Conservation (phyloP, 2,888 invertebrate genomes). For the Rapana venosa region DNA sequence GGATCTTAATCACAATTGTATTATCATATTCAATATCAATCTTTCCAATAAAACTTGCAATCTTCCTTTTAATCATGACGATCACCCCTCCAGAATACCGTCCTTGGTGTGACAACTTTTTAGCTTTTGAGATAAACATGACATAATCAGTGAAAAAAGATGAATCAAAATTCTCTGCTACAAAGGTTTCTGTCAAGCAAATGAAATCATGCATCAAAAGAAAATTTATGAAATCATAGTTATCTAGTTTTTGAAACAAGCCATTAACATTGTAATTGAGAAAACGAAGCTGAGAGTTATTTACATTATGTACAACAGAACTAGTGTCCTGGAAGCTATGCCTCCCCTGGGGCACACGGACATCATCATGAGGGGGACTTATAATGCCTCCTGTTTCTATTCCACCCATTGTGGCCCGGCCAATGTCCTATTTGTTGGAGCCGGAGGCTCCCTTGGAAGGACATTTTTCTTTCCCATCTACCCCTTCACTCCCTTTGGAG, state of each 20-base stretch:
- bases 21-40: background rate
- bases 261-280: background rate
- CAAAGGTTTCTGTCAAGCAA: background rate
- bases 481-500: background rate
- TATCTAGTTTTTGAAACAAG: background rate
- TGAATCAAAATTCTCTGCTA: background rate
- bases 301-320: background rate
- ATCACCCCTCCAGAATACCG: background rate
- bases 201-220: background rate
- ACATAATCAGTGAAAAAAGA: background rate
- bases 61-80: background rate
- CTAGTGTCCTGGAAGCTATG: too few species aligned
- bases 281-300: background rate
- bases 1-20: background rate
- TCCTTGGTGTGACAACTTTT: background rate
- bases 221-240: background rate
- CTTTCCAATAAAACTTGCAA: background rate
- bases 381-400: background rate
- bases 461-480: background rate
- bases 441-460: background rate
- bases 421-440: background rate
- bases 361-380: background rate
- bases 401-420: background rate
- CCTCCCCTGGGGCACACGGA: background rate
- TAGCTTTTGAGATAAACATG: background rate